Base-by-base conservation (phyloP, 2,797 vertebrate species). In the Meriones psammophilus region DNA sequence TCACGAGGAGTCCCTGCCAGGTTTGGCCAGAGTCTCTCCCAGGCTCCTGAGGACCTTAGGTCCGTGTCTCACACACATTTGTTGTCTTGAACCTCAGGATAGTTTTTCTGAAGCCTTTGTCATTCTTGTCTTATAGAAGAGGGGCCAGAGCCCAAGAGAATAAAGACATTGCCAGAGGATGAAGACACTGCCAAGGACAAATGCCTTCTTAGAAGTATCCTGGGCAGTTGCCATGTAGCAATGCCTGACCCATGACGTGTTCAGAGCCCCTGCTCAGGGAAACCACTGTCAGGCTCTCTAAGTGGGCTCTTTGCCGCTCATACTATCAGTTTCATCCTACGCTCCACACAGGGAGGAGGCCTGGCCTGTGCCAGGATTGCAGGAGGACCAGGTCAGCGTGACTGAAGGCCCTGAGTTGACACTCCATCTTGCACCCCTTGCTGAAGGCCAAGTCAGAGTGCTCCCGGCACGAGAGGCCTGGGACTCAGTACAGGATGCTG, bases 201-300 rank as follows among this genome's bases (percentile, higher is more conserved):
- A 8, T 14, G 15, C 42, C 42, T n/a, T 42, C 64, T 80, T 50
- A 42, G 30, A 30, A 50, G 77, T 73, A 22, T 33, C 14, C 5
- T 12, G 12, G 10, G 15, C 22, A 3, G 22, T n/a, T 60, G 30
- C 0, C 2, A 4, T 20, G 28, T 1, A 7, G 18, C 0, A 7
- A 10, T 68, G 12, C 13, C 33, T 74, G 36, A 77, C 24, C 39
- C 5, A 2, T 54, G n/a, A 71, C 69, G 0, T 30, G 42, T 56
- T 39, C 2, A 0, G 69, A 86, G 50, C 8, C 33, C 33, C 36
- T 5, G 1, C 50, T 5, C 13, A 68, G 26, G 58, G 5, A 9
- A 15, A 50, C 73, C 33, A 18, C n/a, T 0, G 0, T 56, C 14
- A 12, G 56, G 50, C 50, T 26, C 56, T 18, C 84, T 3, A 64